Conservation (phyloP, 1,140 invertebrate genomes). For the Ptiloglossa arizonensis region DNA sequence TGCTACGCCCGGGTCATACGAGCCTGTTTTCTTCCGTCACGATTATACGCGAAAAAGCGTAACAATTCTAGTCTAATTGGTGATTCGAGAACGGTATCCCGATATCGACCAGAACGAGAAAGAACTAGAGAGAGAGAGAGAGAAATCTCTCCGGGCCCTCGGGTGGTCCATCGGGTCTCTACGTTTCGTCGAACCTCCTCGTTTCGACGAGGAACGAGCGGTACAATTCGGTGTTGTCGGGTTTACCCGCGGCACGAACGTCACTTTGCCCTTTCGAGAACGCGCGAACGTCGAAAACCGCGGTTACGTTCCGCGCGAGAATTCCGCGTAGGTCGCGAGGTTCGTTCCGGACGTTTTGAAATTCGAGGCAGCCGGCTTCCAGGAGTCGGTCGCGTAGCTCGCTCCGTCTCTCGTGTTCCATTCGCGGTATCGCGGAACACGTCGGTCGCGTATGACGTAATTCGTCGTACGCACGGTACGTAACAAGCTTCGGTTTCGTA, state of each 20-base stretch:
- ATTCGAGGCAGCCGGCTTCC: constrained; percentile 45
- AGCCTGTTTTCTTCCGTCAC: constrained; percentile 10
- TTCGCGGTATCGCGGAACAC: constrained; percentile 37
- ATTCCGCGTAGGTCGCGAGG: constrained; percentile 37
- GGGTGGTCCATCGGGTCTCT: too few relatives aligned
- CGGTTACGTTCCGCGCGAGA: neutral
- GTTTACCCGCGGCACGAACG: constrained; percentile 46
- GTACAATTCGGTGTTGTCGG: constrained; percentile 54
- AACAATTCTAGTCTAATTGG: constrained; percentile 39
- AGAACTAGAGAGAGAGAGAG: too few relatives aligned
- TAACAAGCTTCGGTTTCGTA: neutral
- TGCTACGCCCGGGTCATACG: neutral
- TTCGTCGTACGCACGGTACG: neutral
- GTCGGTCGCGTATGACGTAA: constrained; percentile 15
- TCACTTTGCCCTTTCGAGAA: constrained; percentile 21
- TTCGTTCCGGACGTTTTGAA: constrained; percentile 46
- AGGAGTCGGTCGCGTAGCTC: constrained; percentile 10
- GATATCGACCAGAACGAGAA: too few relatives aligned
- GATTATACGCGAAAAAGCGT: constrained; percentile 1
- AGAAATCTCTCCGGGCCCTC: too few relatives aligned
- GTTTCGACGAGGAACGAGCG: too few relatives aligned
- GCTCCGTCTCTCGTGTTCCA: neutral
- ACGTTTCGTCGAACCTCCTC: too few relatives aligned
- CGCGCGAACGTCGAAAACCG: neutral
- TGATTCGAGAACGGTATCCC: constrained; percentile 8